Conservation (phyloP, 2,888 invertebrate species). For the Morinoia aosen region DNA sequence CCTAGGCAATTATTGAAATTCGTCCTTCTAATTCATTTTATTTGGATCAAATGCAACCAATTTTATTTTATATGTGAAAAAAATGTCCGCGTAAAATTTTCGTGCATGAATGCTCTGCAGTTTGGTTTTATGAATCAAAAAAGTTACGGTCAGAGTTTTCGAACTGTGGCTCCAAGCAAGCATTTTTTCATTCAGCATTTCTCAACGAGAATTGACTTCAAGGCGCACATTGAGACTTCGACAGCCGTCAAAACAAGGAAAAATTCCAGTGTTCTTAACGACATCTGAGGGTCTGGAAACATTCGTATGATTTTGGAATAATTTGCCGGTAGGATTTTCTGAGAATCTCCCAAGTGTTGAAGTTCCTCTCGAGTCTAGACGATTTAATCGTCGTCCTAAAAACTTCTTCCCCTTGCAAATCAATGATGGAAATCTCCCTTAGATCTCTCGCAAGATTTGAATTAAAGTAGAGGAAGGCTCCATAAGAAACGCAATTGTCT, state of each 20-base stretch:
- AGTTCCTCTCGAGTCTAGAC: constrained; percentile 3
- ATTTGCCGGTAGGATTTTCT: background rate
- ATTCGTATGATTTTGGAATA: background rate
- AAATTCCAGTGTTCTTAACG: background rate
- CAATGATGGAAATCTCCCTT: constrained; percentile 27
- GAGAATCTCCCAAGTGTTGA: background rate
- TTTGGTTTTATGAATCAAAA: background rate
- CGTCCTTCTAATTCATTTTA: too few relatives aligned
- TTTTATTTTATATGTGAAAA: background rate
- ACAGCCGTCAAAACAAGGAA: background rate
- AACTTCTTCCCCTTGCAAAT: constrained; percentile 18
- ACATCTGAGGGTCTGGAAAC: background rate
- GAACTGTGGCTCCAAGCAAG: background rate
- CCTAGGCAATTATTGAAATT: too few relatives aligned
- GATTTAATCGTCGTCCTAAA: background rate
- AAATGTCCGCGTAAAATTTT: background rate
- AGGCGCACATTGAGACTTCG: background rate
- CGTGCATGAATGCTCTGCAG: background rate
- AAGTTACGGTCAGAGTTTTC: background rate
- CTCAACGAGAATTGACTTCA: background rate
- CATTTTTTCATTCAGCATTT: background rate
- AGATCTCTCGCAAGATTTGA: constrained; percentile 19
- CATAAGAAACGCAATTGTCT: constrained; percentile 5
- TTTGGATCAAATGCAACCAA: too few relatives aligned
- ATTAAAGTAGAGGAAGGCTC: background rate